Evolutionary conservation across 2,888 invertebrate species (phyloP).

Genomic region (Digitonthophagus gazella): DNA sequence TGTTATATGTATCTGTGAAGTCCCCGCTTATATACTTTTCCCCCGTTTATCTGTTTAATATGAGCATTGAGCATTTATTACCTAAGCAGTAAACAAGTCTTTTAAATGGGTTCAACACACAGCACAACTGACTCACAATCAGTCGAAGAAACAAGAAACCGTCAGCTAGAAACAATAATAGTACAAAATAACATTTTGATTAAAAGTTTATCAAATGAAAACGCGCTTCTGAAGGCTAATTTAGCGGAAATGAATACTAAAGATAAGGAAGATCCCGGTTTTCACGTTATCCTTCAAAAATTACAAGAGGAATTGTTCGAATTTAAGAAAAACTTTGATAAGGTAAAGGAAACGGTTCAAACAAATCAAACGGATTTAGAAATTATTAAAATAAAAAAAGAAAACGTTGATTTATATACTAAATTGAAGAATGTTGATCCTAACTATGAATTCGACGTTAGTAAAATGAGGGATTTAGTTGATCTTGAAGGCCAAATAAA

Average conservation of each 20-base stretch:
- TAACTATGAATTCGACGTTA: not conserved
- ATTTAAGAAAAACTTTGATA: not conserved
- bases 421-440: not conserved
- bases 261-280: not conserved
- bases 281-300: not conserved
- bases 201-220: not conserved
- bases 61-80: too few species aligned
- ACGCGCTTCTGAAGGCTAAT: not conserved
- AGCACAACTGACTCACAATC: too few species aligned
- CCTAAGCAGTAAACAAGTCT: too few species aligned
- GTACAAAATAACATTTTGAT: not conserved
- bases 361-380: not conserved
- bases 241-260: not conserved
- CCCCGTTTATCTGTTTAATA: too few species aligned
- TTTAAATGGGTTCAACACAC: too few species aligned
- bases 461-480: not conserved
- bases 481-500: not conserved
- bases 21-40: too few species aligned
- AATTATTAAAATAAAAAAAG: not conserved
- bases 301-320: not conserved
- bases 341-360: not conserved
- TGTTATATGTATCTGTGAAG: too few species aligned
- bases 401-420: not conserved
- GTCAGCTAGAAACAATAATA: too few species aligned
- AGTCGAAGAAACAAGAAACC: too few species aligned